Conservation (phyloP, 2,113 vertebrate species). For the Sinocyclocheilus anshuiensis region DNA sequence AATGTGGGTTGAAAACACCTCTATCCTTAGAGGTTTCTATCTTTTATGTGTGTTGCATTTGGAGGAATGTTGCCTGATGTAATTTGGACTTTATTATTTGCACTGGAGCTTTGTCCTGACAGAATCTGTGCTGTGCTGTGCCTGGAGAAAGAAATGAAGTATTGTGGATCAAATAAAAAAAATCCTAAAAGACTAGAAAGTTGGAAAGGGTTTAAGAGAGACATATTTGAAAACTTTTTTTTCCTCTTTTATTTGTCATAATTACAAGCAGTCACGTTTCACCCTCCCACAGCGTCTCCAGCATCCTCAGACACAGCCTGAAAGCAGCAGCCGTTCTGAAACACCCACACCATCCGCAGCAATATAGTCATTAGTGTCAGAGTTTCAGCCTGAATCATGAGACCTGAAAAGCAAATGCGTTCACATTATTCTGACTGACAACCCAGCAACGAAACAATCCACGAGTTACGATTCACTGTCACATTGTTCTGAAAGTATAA, state of each 20-base stretch:
- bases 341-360: background rate
- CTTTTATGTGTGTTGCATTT: slow-evolving; percentile 9
- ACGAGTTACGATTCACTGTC: background rate
- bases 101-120: background rate
- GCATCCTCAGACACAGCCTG: background rate
- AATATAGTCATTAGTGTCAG: slow-evolving; percentile 10
- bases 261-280: background rate
- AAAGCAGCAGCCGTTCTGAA: background rate
- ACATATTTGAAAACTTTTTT: background rate
- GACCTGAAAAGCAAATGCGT: slow-evolving; percentile 6
- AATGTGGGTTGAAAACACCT: background rate
- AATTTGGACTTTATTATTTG: slow-evolving; percentile 1
- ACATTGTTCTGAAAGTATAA: background rate
- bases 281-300: background rate
- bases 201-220: background rate
- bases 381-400: slow-evolving; percentile 5
- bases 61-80: background rate
- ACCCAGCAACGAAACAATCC: background rate
- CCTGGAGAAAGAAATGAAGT: background rate
- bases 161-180: background rate
- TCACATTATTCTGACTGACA: slow-evolving; percentile 13
- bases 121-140: background rate
- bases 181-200: background rate
- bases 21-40: background rate
- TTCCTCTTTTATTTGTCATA: background rate